phyloP scores from a whole-genome alignment of 1,140 invertebrate genomes.

The Phortica variegata region DNA sequence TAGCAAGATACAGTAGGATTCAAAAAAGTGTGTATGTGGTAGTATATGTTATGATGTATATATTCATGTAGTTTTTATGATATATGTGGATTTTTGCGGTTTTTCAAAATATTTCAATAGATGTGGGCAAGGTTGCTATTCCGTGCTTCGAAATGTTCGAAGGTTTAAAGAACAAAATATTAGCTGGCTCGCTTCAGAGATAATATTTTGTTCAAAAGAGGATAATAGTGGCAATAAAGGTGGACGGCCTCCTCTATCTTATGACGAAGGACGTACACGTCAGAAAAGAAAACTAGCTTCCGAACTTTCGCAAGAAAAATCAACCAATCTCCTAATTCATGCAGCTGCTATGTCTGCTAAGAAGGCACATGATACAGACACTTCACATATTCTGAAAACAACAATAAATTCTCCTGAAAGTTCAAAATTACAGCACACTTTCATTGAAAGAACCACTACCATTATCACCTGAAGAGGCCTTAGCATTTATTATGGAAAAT shows the following conservation, averaged over 20 bases:
- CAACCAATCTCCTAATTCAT: not conserved
- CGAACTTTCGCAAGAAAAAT: constrained; percentile 8
- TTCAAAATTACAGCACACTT: not conserved
- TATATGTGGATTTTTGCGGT: constrained; percentile 1
- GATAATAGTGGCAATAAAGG: constrained; percentile 7
- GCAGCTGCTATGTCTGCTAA: not conserved
- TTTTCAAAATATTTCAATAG: constrained; percentile 5
- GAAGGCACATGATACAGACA: no score
- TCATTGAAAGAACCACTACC: constrained; percentile 8
- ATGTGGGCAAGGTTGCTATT: constrained; percentile 4
- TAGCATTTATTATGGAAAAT: constrained; percentile 2
- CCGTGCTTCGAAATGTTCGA: not conserved
- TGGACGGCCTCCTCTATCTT: constrained; percentile 8
- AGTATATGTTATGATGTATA: not conserved
- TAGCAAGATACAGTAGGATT: no score
- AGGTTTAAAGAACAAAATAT: not conserved
- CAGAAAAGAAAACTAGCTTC: constrained; percentile 8
- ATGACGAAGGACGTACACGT: constrained; percentile 5
- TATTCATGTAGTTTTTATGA: not conserved
- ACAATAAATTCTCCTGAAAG: not conserved
- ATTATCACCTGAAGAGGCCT: constrained; percentile 6
- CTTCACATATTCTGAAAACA: not conserved
- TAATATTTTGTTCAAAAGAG: not conserved
- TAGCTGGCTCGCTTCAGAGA: constrained; percentile 1
- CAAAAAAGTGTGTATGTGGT: no score